Conservation (phyloP, 2,888 invertebrate species). For the Herminia tarsipennalis region DNA sequence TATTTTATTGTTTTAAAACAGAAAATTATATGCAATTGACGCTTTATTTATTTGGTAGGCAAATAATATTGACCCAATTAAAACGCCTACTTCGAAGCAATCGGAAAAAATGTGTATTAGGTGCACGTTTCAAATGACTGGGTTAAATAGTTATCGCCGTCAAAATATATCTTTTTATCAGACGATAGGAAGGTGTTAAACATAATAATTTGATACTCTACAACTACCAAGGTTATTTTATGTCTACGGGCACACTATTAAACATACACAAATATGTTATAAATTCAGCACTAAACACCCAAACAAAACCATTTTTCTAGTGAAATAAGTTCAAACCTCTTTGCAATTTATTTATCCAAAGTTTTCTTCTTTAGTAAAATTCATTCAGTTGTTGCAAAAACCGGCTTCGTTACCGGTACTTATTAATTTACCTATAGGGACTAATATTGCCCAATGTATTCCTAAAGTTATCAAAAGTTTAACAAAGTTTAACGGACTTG, state of each 20-base stretch:
- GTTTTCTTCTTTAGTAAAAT: conserved; percentile 32
- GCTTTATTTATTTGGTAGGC: conserved; percentile 5
- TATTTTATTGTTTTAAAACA: conserved; percentile 14
- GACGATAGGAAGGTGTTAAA: conserved; percentile 13
- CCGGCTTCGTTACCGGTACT: conserved; percentile 38
- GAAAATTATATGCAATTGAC: conserved; percentile 20
- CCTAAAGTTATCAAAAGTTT: conserved; percentile 18
- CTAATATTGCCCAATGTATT: conserved; percentile 24
- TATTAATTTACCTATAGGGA: conserved; percentile 24
- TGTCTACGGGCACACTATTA: no score
- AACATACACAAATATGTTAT: no score
- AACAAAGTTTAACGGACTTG: conserved; percentile 8
- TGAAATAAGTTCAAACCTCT: no score
- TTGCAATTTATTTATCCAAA: no score
- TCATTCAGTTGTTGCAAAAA: conserved; percentile 42
- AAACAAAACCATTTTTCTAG: no score
- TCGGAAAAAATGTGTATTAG: conserved; percentile 1
- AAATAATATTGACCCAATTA: conserved; percentile 5
- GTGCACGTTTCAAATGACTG: conserved; percentile 11
- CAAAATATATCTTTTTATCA: conserved; percentile 37
- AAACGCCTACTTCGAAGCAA: conserved; percentile 4
- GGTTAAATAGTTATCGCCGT: conserved; percentile 24
- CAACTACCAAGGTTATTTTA: no score
- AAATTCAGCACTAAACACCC: no score
- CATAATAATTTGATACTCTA: conserved; percentile 14